Base-by-base conservation (phyloP, 2,113 vertebrate genomes). In the Vulpes vulpes region DNA sequence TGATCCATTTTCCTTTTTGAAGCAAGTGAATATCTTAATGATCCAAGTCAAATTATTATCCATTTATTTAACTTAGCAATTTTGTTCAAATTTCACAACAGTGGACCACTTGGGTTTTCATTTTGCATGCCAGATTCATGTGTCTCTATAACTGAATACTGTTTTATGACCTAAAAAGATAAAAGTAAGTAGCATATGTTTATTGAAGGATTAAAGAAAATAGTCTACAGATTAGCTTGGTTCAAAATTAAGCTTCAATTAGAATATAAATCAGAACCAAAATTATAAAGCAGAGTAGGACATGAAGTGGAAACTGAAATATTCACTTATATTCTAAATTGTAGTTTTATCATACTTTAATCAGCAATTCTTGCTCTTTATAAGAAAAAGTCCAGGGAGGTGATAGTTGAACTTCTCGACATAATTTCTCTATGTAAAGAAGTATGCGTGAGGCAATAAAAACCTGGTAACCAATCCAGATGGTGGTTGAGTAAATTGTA, bases 61-160 rank as follows among this genome's bases (percentile, higher is more conserved):
- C 60, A 49, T 74, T 65, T 76, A 62, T 79, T 92, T 95, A 74
- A 83, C 43, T 96, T 88, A 60, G 15, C 25, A 89, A 60, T 92
- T 60, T 59, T 91, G 57, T 90, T 86, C 53, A 94, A 89, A 67
- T 95, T 62, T 92, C 43, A 74, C 22, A 59, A 10, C 3, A 2
- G 16, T 60, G 2, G 3, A 16, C 11, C 38, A 57, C 6, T 17
- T 74, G 20, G 7, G 16, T 55, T 91, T 93, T 25, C 55, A 69
- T 30, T 60, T 79, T 82, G 23, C 22, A 55, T 25, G 30, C 22
- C 32, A 89, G 79, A 85, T 30, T 49, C 4, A 49, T 80, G 8
- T 53, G 81, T 81, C 43, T 65, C 38, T 86, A 22, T 19, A 86
- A 89, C 0, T 30, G 5, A 92, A 74, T 59, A 80, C 6, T 43